Percentiles rank a stretch among this genome's conserved stretches.
Conservation (phyloP, 2,888 invertebrate genomes). For the Athrips mouffetella region DNA sequence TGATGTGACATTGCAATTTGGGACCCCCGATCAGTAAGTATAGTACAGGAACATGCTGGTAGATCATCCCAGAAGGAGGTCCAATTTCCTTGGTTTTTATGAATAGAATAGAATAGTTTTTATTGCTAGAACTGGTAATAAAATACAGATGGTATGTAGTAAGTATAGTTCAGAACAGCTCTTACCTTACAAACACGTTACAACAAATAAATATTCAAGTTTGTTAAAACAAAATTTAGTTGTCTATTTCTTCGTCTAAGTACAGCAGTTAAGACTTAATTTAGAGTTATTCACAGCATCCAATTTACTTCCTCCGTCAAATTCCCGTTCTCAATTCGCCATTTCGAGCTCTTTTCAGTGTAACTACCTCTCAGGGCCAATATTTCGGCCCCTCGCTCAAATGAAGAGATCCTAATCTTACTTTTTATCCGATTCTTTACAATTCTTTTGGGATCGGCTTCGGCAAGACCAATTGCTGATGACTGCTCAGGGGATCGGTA, state of each 20-base stretch:
- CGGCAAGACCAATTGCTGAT: constrained; percentile 40
- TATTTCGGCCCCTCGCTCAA: constrained; percentile 56
- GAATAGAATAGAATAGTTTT: too few species aligned
- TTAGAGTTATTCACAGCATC: background rate
- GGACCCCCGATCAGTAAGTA: too few species aligned
- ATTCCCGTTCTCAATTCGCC: constrained; percentile 46
- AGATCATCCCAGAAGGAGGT: too few species aligned
- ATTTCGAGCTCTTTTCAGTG: constrained; percentile 38
- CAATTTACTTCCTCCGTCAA: constrained; percentile 35
- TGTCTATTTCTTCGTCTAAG: too few species aligned
- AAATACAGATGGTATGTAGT: too few species aligned
- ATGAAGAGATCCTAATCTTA: constrained; percentile 64
- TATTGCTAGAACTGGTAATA: too few species aligned
- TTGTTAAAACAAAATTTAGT: background rate
- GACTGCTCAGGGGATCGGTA: constrained; percentile 1
- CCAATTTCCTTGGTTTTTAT: too few species aligned
- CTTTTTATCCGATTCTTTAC: constrained; percentile 55
- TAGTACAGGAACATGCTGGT: too few species aligned
- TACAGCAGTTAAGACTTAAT: constrained; percentile 2
- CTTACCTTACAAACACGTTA: too few species aligned
- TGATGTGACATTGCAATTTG: too few species aligned
- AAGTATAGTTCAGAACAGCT: too few species aligned
- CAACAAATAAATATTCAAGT: background rate
- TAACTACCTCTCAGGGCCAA: constrained; percentile 51
- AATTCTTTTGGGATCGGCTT: constrained; percentile 42